These are phyloP conservation scores for Arnoldichthys spilopterus DNA, from an alignment of 2,797 vertebrate genomes.

Conservation along the genomic window DNA sequence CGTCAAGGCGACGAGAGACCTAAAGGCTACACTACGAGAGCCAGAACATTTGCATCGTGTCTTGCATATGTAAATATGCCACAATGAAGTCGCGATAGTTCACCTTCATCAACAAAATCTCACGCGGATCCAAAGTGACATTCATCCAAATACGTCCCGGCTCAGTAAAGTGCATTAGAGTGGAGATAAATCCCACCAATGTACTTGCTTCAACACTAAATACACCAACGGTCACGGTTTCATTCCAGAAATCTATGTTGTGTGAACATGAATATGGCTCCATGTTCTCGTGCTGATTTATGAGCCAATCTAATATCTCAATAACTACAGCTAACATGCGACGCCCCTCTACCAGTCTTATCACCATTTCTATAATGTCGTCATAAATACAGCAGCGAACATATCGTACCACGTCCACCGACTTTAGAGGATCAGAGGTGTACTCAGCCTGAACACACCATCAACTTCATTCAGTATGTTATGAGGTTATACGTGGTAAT, in stretches of 20 bases:
- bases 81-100: not conserved
- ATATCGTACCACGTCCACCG: not conserved
- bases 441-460: not conserved
- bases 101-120: slow-evolving; percentile 7
- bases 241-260: slow-evolving; percentile 25
- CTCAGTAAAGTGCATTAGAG: slow-evolving; percentile 48
- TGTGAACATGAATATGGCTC: slow-evolving; percentile 33
- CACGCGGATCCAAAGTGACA: slow-evolving; percentile 5
- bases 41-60: not conserved
- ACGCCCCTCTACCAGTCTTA: not conserved
- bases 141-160: slow-evolving; percentile 26
- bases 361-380: slow-evolving; percentile 15
- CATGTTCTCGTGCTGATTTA: slow-evolving; percentile 53
- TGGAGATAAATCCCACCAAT: slow-evolving; percentile 16
- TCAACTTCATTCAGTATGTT: not conserved
- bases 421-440: not conserved
- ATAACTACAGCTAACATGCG: slow-evolving; percentile 16
- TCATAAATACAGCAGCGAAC: slow-evolving; percentile 7
- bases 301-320: slow-evolving; percentile 35
- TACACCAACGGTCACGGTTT: not conserved
- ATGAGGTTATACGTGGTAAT: not conserved
- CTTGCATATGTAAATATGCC: not conserved
- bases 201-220: slow-evolving; percentile 15
- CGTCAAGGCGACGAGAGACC: not conserved
- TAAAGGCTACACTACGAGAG: not conserved